Base-by-base conservation (phyloP, 2,888 invertebrate species). In the Caenorhabditis sp. region DNA sequence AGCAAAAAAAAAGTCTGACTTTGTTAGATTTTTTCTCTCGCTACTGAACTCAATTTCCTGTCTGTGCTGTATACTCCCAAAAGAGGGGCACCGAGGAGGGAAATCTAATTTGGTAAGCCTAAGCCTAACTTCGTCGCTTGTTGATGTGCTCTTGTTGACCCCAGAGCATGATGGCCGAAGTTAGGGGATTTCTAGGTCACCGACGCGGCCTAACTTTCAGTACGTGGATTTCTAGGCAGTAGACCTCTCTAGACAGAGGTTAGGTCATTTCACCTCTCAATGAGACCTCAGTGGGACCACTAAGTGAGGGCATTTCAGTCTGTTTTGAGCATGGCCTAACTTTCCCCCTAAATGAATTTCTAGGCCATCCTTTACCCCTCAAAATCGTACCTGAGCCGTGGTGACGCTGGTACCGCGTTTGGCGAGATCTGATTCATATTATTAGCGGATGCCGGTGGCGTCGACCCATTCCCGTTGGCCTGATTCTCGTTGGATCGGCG, bases 401-500 rank as follows among this genome's bases (percentile, higher is more conserved):
- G 83, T 19, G 83, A 83, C 22, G 83, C 44, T 47, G 83, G 79
- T n/a, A 79, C 70, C 44, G 68, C 28, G 35, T 63, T 79, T 14
- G 83, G 63, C 6, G 73, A 54, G 47, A 69, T 61, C 35, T 74
- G 74, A 10, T 73, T 59, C 35, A 79, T 74, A 14, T 74, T 69
- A 64, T 83, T 83, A 10, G 74, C 83, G 0, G 83, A 73, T 1
- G 86, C 38, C 26, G 83, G 79, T 24, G 80, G 81, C 4, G 80
- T 80, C 22, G 54, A 58, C n/a, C 74, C 82, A 26, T 58, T 81
- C 24, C 77, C 63, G 35, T 84, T 77, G 7, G 77, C 58, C 70
- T 70, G 70, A 54, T 79, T 82, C 44, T 88, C 88, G 44, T 87
- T 86, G 14, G 88, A 88, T 49, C 88, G 85, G 51, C 88, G 85